Evolutionary conservation across 2,888 invertebrate species (phyloP), one percentile per base, ranked within the genome.

Genomic region (Aricia artaxerxes): DNA sequence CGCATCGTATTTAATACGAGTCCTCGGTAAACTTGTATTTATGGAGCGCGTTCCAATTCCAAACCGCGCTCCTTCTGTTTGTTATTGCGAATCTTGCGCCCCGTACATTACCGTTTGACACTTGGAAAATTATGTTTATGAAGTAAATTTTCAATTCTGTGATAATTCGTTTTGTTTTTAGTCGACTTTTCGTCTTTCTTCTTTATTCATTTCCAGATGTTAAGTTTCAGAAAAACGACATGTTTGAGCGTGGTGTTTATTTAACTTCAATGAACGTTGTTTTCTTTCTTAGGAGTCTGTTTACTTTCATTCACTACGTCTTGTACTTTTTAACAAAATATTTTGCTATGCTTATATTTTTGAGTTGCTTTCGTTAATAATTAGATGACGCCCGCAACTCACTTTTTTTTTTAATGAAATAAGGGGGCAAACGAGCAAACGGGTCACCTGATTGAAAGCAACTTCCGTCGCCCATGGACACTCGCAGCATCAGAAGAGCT

Each of bases 1-100:
- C 60, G 73, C 78, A 60, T 78, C 73, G 60, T 73, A 73, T 73
- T 73, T 78, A 78, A 78, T 78, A 73, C 73, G 44, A 78, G 78
- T 78, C 76, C 76, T 73, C 73, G 24, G 60, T 16, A 60, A 73
- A 73, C 73, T 38, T 40, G 69, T 49, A 69, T 64, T 78, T 64
- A 61, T 49, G 44, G 78, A 64, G 78, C 78, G 49, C 64, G 78
- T 64, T 69, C 78, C 64, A 49, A 78, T 78, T 78, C 49, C 49
- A 61, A 78, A 69, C 78, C 69, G 78, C 16, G 69, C 40, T 78
- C 49, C 78, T 78, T 53, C 76, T 76, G 76, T 53, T 76, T 76
- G 57, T 57, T 76, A 76, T 76, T 76, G 35, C 76, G 53, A 76
- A 76, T 76, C 76, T 76, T 76, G 35, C 49, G 75, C 75, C 24